Evolutionary conservation across 2,888 invertebrate genomes (phyloP).

Genomic region (Ectemnius lituratus): DNA sequence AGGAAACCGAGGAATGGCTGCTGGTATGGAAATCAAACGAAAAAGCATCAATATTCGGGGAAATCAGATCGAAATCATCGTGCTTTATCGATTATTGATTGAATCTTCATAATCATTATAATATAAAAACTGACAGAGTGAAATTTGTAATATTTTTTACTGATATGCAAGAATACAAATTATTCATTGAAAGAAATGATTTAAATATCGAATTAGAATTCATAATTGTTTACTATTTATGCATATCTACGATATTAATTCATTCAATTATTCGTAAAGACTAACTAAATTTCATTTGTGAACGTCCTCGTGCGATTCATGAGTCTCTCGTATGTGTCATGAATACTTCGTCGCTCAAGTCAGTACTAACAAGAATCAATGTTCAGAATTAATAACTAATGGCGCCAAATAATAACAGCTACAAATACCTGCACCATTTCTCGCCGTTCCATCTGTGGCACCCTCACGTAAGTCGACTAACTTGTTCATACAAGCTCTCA

Average conservation of each 20-base stretch:
- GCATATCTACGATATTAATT: no score
- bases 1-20: conserved; percentile 68
- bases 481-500: conserved; percentile 7
- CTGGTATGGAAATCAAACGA: conserved; percentile 60
- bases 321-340: no score
- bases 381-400: conserved; percentile 11
- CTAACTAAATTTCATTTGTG: no score
- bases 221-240: no score
- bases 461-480: conserved; percentile 60
- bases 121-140: no score
- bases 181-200: no score
- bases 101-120: background rate
- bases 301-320: no score
- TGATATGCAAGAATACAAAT: no score
- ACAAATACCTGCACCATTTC: conserved; percentile 69
- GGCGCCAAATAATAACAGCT: conserved; percentile 29
- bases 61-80: background rate
- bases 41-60: background rate
- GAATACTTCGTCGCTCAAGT: background rate
- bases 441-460: conserved; percentile 66
- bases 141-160: no score
- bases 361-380: conserved; percentile 37
- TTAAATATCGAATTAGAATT: no score
- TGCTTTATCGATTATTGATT: background rate
- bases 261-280: no score